A percentile compares a stretch with the other conserved stretches of the same genome.
phyloP scores from a whole-genome alignment of 2,113 vertebrate genomes.

The Mesocricetus auratus region DNA sequence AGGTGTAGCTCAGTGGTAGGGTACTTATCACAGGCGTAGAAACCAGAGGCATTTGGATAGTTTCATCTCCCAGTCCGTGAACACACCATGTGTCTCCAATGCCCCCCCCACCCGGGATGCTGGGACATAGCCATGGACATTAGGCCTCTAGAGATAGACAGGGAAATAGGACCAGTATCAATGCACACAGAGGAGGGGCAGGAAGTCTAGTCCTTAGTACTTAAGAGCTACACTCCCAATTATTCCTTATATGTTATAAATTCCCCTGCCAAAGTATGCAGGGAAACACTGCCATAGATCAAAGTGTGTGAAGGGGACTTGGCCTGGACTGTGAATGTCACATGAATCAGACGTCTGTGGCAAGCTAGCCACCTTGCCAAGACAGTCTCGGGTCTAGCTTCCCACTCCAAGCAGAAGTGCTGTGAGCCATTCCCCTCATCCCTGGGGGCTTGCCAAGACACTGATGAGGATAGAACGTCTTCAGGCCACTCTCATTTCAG shows the following conservation, averaged over 20 bases:
- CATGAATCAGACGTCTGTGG: background rate
- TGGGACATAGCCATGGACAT: background rate
- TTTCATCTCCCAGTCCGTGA: background rate
- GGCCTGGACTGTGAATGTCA: background rate
- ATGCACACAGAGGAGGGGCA: background rate
- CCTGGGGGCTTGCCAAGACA: background rate
- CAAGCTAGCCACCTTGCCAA: background rate
- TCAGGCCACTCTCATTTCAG: background rate
- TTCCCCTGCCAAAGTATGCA: background rate
- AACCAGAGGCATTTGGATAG: background rate
- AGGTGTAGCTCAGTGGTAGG: background rate
- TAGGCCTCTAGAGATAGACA: rapidly evolving
- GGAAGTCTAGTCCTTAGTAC: constrained; percentile 2
- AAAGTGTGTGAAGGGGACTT: background rate
- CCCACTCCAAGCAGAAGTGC: background rate
- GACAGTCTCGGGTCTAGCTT: rapidly evolving
- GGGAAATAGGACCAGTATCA: background rate
- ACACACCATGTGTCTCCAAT: too few species aligned
- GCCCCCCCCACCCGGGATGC: background rate
- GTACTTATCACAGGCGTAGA: background rate
- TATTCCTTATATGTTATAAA: background rate
- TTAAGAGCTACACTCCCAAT: background rate
- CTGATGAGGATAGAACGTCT: rapidly evolving
- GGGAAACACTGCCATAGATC: background rate
- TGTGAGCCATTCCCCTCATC: background rate